Percentiles rank a stretch among this genome's conserved stretches.
phyloP scores from a whole-genome alignment of 2,888 invertebrate species.

The Hoplodrina ambigua region DNA sequence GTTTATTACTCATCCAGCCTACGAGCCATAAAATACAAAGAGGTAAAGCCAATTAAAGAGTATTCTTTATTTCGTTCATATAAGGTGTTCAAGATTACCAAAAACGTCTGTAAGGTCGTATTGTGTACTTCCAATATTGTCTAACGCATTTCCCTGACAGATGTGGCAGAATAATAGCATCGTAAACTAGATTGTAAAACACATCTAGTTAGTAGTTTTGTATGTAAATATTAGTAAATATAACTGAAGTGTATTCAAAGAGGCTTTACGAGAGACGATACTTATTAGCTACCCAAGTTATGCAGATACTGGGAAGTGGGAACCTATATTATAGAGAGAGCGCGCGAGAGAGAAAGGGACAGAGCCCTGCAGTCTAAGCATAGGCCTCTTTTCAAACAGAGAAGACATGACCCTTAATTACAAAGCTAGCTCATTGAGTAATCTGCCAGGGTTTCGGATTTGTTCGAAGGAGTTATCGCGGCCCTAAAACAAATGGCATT shows the following conservation, averaged over 20 bases:
- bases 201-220: slow-evolving; percentile 7
- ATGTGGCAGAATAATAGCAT: slow-evolving; percentile 19
- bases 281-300: no score
- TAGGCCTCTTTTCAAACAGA: no score
- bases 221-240: slow-evolving; percentile 67
- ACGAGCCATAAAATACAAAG: slow-evolving; percentile 1
- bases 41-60: background rate
- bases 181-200: slow-evolving; percentile 27
- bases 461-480: no score
- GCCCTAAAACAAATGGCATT: no score
- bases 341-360: no score
- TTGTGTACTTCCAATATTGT: slow-evolving; percentile 1
- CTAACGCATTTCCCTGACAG: slow-evolving; percentile 15
- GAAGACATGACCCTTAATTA: background rate
- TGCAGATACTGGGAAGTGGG: no score
- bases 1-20: slow-evolving; percentile 8
- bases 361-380: background rate
- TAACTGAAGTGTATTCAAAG: slow-evolving; percentile 91
- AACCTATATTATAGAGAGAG: no score
- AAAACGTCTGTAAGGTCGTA: background rate
- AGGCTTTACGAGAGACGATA: background rate
- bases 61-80: background rate
- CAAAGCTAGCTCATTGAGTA: background rate
- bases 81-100: background rate
- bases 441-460: no score